Conservation (phyloP, 2,888 invertebrate genomes). For the Brenthis ino region DNA sequence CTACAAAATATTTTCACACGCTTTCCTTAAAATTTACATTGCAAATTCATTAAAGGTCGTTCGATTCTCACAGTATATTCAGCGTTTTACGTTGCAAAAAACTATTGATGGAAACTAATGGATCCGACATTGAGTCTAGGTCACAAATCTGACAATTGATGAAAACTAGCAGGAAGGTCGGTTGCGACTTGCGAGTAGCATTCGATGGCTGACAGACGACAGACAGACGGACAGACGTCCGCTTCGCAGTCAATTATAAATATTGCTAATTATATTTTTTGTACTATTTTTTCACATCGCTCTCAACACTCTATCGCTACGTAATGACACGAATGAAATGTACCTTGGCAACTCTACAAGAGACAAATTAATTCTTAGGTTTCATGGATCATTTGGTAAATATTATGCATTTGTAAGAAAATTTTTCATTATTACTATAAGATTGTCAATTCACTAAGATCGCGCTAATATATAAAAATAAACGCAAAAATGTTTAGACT, state of each 20-base stretch:
- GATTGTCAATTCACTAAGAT: no score
- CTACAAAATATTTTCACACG: constrained; percentile 8
- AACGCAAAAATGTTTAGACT: no score
- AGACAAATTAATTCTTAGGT: background rate
- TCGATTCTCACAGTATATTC: background rate
- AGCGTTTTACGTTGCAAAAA: background rate
- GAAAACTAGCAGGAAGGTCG: constrained; percentile 23
- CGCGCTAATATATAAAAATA: no score
- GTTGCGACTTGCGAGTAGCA: constrained; percentile 23
- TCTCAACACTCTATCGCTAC: background rate
- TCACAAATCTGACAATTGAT: constrained; percentile 29
- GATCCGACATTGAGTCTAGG: constrained; percentile 34
- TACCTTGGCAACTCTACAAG: constrained; percentile 9
- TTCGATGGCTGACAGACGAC: constrained; percentile 19
- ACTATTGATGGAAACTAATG: constrained; percentile 13
- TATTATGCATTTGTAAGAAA: no score
- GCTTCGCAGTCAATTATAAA: constrained; percentile 12
- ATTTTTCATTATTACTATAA: no score
- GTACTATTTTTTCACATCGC: background rate
- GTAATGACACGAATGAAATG: background rate
- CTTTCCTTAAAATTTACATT: constrained; percentile 23
- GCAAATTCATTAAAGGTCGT: constrained; percentile 27
- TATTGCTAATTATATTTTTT: background rate
- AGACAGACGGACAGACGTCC: constrained; percentile 8
- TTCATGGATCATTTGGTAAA: no score